A percentile compares a stretch with the other conserved stretches of the same genome.
These are phyloP conservation scores for Colletes collaris DNA, from an alignment of 2,888 invertebrate genomes.

Conservation along the genomic window DNA sequence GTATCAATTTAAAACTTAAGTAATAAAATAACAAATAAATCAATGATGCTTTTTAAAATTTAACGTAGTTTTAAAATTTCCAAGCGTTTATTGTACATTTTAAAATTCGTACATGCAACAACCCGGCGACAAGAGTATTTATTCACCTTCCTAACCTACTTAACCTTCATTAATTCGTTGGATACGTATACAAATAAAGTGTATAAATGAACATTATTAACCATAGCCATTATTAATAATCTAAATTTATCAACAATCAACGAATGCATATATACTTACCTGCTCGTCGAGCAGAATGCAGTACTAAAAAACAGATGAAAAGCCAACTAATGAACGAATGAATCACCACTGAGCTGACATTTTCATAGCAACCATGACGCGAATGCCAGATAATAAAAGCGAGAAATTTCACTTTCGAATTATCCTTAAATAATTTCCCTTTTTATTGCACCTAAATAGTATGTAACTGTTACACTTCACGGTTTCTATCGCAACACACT, in stretches of 20 bases:
- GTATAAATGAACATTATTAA: conserved; percentile 1
- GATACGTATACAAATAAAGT: conserved; percentile 25
- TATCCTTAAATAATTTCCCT: conserved; percentile 21
- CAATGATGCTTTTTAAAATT: not conserved
- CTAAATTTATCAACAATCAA: conserved; percentile 11
- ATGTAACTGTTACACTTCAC: conserved; percentile 24
- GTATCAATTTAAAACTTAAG: not conserved
- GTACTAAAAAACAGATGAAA: conserved; percentile 56
- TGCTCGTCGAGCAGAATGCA: conserved; percentile 63
- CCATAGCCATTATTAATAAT: not conserved
- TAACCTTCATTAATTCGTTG: conserved; percentile 44
- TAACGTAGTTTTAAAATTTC: not conserved
- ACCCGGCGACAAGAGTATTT: conserved; percentile 34
- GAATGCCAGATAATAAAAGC: conserved; percentile 59
- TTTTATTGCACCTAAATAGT: conserved; percentile 12
- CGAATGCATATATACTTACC: conserved; percentile 50
- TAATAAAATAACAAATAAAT: not conserved
- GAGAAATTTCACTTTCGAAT: conserved; percentile 55
- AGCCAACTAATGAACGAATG: conserved; percentile 64
- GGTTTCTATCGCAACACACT: conserved; percentile 40
- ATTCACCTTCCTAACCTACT: conserved; percentile 56
- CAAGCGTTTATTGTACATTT: not conserved
- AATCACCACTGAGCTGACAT: conserved; percentile 77
- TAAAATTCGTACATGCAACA: conserved; percentile 13
- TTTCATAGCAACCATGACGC: conserved; percentile 67